These are phyloP conservation scores for Clepsis dumicolana DNA, from an alignment of 2,888 invertebrate species.

Conservation along the genomic window DNA sequence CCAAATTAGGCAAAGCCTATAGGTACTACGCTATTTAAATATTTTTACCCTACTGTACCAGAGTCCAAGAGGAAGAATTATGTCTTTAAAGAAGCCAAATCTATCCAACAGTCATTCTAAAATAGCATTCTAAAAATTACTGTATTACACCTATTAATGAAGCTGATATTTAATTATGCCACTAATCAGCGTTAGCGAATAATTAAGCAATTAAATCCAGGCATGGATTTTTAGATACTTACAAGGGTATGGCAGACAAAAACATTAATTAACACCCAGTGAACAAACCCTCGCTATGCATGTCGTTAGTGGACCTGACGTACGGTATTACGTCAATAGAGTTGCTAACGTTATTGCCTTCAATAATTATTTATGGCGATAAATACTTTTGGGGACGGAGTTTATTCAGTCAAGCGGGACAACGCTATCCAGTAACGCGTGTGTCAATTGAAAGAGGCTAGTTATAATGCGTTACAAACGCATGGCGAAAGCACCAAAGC, in stretches of 20 bases:
- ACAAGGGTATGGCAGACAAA: slow-evolving; percentile 24
- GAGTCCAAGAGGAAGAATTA: too few relatives aligned
- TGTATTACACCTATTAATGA: neutral
- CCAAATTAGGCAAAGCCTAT: too few relatives aligned
- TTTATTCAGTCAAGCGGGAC: too few relatives aligned
- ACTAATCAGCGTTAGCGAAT: neutral
- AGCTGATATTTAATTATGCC: slow-evolving; percentile 5
- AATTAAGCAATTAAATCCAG: slow-evolving; percentile 27
- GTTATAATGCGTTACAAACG: too few relatives aligned
- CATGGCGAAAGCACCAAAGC: too few relatives aligned
- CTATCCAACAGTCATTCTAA: neutral
- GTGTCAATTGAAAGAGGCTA: too few relatives aligned
- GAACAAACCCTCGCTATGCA: slow-evolving; percentile 38
- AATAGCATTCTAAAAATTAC: neutral
- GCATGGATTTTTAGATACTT: slow-evolving; percentile 21
- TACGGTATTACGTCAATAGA: slow-evolving; percentile 19
- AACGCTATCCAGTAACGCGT: too few relatives aligned
- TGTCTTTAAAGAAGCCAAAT: too few relatives aligned
- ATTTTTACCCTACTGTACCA: too few relatives aligned
- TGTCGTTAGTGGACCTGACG: slow-evolving; percentile 36
- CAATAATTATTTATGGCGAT: neutral
- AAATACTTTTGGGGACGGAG: too few relatives aligned
- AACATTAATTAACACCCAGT: slow-evolving; percentile 43
- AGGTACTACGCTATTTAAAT: too few relatives aligned
- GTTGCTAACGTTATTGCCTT: neutral